Evolutionary conservation across 2,797 vertebrate genomes (phyloP).

Genomic region (Oreochromis grahami): DNA sequence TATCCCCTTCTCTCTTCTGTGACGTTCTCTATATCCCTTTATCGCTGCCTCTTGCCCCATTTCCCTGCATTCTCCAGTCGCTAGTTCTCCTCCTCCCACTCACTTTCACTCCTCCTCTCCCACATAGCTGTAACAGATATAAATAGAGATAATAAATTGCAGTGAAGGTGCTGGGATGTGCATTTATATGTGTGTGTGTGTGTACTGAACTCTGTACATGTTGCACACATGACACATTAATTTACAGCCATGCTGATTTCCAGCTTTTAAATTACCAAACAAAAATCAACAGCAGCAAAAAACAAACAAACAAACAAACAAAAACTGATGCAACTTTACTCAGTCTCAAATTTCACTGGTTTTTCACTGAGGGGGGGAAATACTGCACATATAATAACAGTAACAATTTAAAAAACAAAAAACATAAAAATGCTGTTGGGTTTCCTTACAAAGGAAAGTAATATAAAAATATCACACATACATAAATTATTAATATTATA

Average conservation of each 20-base stretch:
- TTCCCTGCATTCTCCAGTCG: slow-evolving; percentile 20
- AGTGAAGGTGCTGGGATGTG: slow-evolving; percentile 11
- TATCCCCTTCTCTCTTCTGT: neutral
- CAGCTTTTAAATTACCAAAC: neutral
- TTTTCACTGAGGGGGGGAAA: neutral
- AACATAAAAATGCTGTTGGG: neutral
- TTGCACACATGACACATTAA: slow-evolving; percentile 15
- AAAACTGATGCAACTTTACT: neutral
- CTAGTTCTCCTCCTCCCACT: neutral
- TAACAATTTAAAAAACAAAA: neutral
- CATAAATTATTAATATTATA: neutral
- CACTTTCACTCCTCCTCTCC: neutral
- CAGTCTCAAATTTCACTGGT: slow-evolving; percentile 6
- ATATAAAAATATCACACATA: neutral
- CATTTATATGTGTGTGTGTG: slow-evolving; percentile 19
- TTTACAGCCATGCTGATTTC: slow-evolving; percentile 15
- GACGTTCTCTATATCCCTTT: neutral
- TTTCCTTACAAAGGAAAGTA: neutral
- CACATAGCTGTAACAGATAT: slow-evolving; percentile 36
- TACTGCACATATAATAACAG: neutral
- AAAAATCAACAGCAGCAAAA: neutral
- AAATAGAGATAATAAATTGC: slow-evolving; percentile 56
- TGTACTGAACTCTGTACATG: neutral
- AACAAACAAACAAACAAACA: too few species aligned
- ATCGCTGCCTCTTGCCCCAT: slow-evolving; percentile 10